These are phyloP conservation scores for Sympetrum striolatum DNA, from an alignment of 2,888 invertebrate genomes.

Conservation along the genomic window DNA sequence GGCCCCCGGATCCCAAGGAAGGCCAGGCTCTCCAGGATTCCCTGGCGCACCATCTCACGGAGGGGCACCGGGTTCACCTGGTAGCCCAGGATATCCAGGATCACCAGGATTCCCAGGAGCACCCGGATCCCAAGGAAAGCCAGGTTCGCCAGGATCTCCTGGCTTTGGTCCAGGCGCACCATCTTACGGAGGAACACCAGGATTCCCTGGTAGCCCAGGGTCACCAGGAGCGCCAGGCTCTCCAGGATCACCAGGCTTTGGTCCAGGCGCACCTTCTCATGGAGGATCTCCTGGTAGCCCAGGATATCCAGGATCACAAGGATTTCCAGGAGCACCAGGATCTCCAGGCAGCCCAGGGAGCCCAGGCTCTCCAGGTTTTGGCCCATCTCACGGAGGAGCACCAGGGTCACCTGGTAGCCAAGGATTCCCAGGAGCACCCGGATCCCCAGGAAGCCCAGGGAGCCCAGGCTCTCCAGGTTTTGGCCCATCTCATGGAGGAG, in stretches of 20 bases:
- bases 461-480: slow-evolving; percentile 48
- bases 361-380: slow-evolving; percentile 55
- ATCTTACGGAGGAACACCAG: slow-evolving; percentile 54
- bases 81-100: slow-evolving; percentile 58
- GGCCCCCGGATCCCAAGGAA: slow-evolving; percentile 48
- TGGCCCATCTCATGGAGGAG: slow-evolving; percentile 53
- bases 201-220: slow-evolving; percentile 54
- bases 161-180: slow-evolving; percentile 53
- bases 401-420: slow-evolving; percentile 54
- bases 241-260: slow-evolving; percentile 51
- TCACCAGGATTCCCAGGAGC: slow-evolving; percentile 57
- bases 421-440: slow-evolving; percentile 51
- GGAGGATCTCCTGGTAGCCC: slow-evolving; percentile 57
- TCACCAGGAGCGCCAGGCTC: slow-evolving; percentile 59
- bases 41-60: slow-evolving; percentile 53
- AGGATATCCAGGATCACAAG: slow-evolving; percentile 51
- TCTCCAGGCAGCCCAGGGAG: too few relatives aligned
- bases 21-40: slow-evolving; percentile 63
- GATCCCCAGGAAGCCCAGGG: slow-evolving; percentile 43
- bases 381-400: slow-evolving; percentile 53
- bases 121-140: slow-evolving; percentile 50
- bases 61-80: slow-evolving; percentile 56
- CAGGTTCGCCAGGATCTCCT: slow-evolving; percentile 48
- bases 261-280: slow-evolving; percentile 56
- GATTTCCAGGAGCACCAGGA: slow-evolving; percentile 51